Percentiles rank a stretch among this genome's conserved stretches.
Evolutionary conservation across 2,797 vertebrate species (phyloP).

Genomic region (Megalops cyprinoides): DNA sequence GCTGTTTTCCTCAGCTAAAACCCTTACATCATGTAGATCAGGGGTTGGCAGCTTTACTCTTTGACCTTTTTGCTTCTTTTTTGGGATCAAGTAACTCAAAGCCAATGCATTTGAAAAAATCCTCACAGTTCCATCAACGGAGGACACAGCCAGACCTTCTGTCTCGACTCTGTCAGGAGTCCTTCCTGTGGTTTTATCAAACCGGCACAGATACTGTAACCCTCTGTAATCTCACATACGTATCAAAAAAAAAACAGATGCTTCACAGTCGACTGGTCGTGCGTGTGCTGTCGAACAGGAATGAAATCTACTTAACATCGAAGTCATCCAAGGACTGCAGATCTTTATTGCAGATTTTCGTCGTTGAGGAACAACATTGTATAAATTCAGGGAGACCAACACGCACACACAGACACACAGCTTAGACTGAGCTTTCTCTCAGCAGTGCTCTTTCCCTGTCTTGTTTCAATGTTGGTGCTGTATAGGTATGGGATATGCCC

Average conservation of each 20-base stretch:
- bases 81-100: neutral
- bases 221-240: too few relatives aligned
- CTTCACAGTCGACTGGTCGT: neutral
- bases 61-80: neutral
- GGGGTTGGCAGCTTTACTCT: neutral
- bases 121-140: too few relatives aligned
- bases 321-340: slow-evolving; percentile 11
- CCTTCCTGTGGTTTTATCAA: too few relatives aligned
- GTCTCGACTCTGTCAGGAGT: neutral
- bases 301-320: slow-evolving; percentile 2
- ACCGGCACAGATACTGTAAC: too few relatives aligned
- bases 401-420: slow-evolving; percentile 29
- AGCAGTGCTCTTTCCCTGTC: slow-evolving; percentile 42
- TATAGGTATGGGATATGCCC: too few relatives aligned
- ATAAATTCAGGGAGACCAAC: slow-evolving; percentile 4
- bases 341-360: slow-evolving; percentile 21
- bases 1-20: neutral
- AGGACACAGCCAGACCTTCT: neutral
- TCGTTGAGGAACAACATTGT: neutral
- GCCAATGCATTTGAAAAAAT: too few relatives aligned
- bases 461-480: slow-evolving; percentile 44
- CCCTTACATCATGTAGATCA: neutral
- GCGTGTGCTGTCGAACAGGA: too few relatives aligned
- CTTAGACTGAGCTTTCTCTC: too few relatives aligned
- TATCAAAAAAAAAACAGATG: too few relatives aligned